phyloP scores from a whole-genome alignment of 2,797 vertebrate species.

The Percopsis omiscomaycus region DNA sequence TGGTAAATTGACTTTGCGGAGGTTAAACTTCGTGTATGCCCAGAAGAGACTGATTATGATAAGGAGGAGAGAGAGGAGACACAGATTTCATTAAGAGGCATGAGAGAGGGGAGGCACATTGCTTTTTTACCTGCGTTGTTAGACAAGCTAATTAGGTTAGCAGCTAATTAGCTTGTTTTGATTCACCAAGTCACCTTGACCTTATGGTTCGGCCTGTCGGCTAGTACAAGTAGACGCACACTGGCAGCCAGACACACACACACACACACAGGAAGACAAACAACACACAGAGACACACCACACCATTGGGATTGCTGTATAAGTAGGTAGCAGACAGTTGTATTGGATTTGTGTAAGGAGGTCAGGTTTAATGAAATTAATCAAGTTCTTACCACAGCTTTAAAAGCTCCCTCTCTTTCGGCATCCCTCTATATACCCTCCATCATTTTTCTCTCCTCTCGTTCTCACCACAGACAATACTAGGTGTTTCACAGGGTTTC shows the following conservation, averaged over 20 bases:
- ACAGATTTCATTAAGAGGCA: constrained; percentile 69
- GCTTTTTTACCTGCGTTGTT: constrained; percentile 48
- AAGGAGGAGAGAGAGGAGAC: constrained; percentile 55
- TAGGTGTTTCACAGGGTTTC: constrained; percentile 35
- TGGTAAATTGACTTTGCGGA: constrained; percentile 73
- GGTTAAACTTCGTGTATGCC: constrained; percentile 69
- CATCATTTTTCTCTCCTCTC: constrained; percentile 10
- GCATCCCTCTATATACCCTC: neutral
- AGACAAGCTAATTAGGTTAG: constrained; percentile 70
- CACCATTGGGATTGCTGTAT: constrained; percentile 35
- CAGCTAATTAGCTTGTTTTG: constrained; percentile 70
- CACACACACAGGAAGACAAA: constrained; percentile 16
- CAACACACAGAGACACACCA: constrained; percentile 10
- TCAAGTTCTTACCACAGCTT: constrained; percentile 51
- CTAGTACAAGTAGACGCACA: constrained; percentile 25
- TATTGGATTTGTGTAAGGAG: constrained; percentile 58
- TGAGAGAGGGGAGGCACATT: constrained; percentile 32
- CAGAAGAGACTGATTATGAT: constrained; percentile 71
- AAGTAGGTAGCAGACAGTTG: constrained; percentile 55
- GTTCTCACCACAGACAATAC: neutral
- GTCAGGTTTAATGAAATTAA: constrained; percentile 57
- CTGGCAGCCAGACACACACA: constrained; percentile 17
- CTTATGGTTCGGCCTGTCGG: constrained; percentile 46
- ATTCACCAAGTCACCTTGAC: constrained; percentile 73
- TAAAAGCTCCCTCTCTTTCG: constrained; percentile 31